Base-by-base conservation (phyloP, 1,140 invertebrate species). In the Elysia chlorotica region DNA sequence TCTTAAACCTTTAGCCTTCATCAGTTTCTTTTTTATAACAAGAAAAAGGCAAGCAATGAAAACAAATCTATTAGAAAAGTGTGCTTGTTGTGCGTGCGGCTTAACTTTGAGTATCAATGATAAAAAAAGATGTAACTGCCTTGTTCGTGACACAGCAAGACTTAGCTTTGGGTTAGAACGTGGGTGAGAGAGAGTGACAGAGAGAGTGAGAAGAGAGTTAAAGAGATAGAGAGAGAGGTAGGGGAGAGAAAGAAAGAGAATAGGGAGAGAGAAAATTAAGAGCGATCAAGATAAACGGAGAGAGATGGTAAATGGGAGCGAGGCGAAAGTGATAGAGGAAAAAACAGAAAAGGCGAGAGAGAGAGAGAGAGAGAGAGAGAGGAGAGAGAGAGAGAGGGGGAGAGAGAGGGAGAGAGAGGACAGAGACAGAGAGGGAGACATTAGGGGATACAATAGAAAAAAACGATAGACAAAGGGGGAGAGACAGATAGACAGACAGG, bases 381-480 rank as follows among this genome's bases (percentile, higher is more conserved):
- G 2, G 61, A 63, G 28, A 63, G 61, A 63, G 35, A 30, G 61
- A 63, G 35, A 63, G 10, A 35, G 10, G 33, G 21, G 66, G 31
- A 57, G 54, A 23, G 70, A 71, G 21, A 66, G 65, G 38, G 65
- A 62, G 6, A 53, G 63, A 19, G 69, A 68, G 30, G 69, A 67
- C 10, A n/a, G 30, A 31, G 54, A 71, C 28, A 56, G 41, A 48
- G 10, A 48, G 41, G n/a, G 10, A 19, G 28, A 63, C n/a, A n/a
- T n/a, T n/a, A n/a, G n/a, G n/a, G n/a, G n/a, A n/a, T n/a, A n/a
- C n/a, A n/a, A n/a, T n/a, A n/a, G n/a, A n/a, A n/a, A n/a, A n/a
- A n/a, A n/a, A n/a, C n/a, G 35, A n/a, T 65, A 70, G 56, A 63
- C 61, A 65, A 53, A 56, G 33, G 48, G 36, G 21, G 73, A 36